Evolutionary conservation across 2,797 vertebrate species (phyloP).

Genomic region (Molossus alvarezi): DNA sequence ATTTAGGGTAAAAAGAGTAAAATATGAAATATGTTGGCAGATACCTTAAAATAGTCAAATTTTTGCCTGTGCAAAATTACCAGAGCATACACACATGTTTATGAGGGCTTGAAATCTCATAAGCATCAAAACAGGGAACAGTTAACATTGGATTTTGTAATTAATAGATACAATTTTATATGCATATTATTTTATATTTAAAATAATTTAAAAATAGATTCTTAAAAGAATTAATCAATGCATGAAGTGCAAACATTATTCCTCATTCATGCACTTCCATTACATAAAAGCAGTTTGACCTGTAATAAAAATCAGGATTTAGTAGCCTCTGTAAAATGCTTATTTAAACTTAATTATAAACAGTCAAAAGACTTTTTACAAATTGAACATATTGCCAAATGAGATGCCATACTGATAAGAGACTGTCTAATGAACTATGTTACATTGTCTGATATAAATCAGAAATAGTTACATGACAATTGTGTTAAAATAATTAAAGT

Average conservation of each 20-base stretch:
- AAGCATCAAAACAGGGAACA: background rate
- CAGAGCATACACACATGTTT: rapidly evolving
- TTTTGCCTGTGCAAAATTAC: background rate
- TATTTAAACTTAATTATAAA: background rate
- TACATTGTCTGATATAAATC: background rate
- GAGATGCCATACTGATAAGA: background rate
- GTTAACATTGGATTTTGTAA: background rate
- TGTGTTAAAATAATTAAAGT: background rate
- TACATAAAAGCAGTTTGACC: background rate
- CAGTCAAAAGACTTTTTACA: background rate
- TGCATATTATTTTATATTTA: background rate
- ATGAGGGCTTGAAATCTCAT: background rate
- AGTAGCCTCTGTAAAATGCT: background rate
- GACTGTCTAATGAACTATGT: background rate
- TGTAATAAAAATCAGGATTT: background rate
- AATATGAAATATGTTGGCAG: background rate
- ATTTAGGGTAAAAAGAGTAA: background rate
- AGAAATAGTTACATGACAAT: background rate
- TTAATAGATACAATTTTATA: background rate
- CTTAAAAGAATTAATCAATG: background rate
- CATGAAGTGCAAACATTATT: background rate
- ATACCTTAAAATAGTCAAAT: background rate
- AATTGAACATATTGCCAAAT: background rate
- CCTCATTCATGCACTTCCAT: background rate
- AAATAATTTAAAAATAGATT: background rate